Evolutionary conservation across 2,888 invertebrate species (phyloP).

Genomic region (Salpingus planirostris): DNA sequence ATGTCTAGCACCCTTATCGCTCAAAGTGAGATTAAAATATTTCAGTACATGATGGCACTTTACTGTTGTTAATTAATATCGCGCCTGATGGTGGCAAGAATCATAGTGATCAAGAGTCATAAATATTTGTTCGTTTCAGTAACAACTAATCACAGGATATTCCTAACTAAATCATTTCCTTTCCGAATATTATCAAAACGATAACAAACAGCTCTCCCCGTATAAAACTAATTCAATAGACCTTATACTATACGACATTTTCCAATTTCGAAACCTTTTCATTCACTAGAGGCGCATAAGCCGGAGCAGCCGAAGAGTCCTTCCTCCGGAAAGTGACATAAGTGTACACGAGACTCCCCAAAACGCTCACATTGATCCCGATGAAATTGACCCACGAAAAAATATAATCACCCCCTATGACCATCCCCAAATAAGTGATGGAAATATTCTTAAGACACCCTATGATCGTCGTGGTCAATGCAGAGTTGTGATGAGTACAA

Average conservation of each 20-base stretch:
- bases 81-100: no score
- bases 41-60: no score
- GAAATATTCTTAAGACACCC: constrained; percentile 97
- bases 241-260: constrained; percentile 39
- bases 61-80: no score
- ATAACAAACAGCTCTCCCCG: no score
- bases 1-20: no score
- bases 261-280: constrained; percentile 34
- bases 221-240: no score
- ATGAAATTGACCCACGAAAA: constrained; percentile 91
- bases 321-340: constrained; percentile 74
- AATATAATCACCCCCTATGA: constrained; percentile 95
- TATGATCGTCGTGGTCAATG: constrained; percentile 97
- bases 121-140: no score
- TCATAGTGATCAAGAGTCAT: no score
- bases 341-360: constrained; percentile 78
- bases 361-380: constrained; percentile 89
- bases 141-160: no score
- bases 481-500: constrained; percentile 94
- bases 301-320: constrained; percentile 31
- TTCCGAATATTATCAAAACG: no score
- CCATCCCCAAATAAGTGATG: constrained; percentile 96
- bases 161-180: no score
- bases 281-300: constrained; percentile 29
- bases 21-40: no score